Evolutionary conservation across 2,888 invertebrate genomes (phyloP).

Genomic region (Tridacna gigas): DNA sequence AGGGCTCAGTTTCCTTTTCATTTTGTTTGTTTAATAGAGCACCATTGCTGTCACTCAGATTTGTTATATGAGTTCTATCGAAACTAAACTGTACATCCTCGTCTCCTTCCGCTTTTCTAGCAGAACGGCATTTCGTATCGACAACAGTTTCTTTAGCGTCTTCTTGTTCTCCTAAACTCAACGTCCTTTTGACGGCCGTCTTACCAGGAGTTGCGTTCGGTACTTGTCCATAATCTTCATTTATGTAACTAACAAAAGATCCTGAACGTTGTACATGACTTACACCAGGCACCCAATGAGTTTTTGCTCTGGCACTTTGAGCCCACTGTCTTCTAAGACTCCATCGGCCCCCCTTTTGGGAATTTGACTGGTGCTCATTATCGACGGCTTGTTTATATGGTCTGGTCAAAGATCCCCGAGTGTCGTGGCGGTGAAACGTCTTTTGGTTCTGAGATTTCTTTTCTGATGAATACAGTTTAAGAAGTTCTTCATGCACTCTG

Average conservation of each 20-base stretch:
- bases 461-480: slow-evolving; percentile 18
- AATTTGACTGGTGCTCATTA: neutral
- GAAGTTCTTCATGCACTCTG: slow-evolving; percentile 37
- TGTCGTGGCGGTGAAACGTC: neutral
- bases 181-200: neutral
- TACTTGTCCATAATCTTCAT: slow-evolving; percentile 14
- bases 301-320: slow-evolving; percentile 1
- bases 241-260: slow-evolving; percentile 43
- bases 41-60: neutral
- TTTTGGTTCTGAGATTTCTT: neutral
- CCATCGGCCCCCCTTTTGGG: neutral
- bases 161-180: neutral
- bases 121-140: neutral
- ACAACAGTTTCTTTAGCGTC: neutral
- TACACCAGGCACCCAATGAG: slow-evolving; percentile 3
- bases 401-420: neutral
- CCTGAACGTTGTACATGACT: neutral
- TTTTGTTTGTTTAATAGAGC: neutral
- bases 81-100: neutral
- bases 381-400: neutral
- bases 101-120: slow-evolving; percentile 2
- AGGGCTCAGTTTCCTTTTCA: too few relatives aligned
- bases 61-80: neutral
- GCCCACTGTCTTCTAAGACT: slow-evolving; percentile 19
- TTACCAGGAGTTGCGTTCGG: neutral